phyloP scores from a whole-genome alignment of 2,888 invertebrate species.

The Ophioninae sp. region DNA sequence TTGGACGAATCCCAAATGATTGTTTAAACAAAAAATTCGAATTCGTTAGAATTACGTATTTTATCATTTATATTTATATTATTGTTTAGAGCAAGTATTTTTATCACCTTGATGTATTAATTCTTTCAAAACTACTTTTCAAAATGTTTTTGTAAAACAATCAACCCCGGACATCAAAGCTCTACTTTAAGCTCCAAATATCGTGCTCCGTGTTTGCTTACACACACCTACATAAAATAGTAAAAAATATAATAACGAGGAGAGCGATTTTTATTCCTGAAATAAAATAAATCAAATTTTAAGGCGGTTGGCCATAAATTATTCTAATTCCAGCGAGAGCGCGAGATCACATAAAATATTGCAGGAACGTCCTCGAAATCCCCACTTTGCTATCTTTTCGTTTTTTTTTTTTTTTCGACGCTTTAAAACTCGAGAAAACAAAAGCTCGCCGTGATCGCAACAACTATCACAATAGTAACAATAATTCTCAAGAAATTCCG shows the following conservation, averaged over 20 bases:
- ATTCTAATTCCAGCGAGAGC: conserved; percentile 18
- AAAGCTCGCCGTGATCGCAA: conserved; percentile 1
- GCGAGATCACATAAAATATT: conserved; percentile 29
- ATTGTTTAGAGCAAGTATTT: too few species aligned
- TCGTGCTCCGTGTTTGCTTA: not conserved
- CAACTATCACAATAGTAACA: conserved; percentile 26
- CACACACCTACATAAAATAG: not conserved
- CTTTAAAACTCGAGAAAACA: conserved; percentile 4
- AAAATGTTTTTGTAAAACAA: too few species aligned
- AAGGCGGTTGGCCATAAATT: conserved; percentile 35
- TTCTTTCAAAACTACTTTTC: too few species aligned
- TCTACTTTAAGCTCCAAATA: too few species aligned
- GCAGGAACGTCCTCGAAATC: conserved; percentile 3
- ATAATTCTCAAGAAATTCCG: conserved; percentile 30
- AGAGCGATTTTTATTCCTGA: conserved; percentile 20
- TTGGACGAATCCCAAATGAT: too few species aligned
- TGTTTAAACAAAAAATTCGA: too few species aligned
- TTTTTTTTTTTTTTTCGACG: not conserved
- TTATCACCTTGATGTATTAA: too few species aligned
- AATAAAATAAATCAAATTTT: conserved; percentile 45
- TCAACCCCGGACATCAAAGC: too few species aligned
- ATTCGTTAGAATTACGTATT: too few species aligned
- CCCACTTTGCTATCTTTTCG: not conserved
- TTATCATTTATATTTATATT: too few species aligned
- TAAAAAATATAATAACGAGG: not conserved